Percentiles rank a stretch among this genome's conserved stretches.
phyloP scores from a whole-genome alignment of 2,113 vertebrate genomes.

The Onychostoma macrolepis region DNA sequence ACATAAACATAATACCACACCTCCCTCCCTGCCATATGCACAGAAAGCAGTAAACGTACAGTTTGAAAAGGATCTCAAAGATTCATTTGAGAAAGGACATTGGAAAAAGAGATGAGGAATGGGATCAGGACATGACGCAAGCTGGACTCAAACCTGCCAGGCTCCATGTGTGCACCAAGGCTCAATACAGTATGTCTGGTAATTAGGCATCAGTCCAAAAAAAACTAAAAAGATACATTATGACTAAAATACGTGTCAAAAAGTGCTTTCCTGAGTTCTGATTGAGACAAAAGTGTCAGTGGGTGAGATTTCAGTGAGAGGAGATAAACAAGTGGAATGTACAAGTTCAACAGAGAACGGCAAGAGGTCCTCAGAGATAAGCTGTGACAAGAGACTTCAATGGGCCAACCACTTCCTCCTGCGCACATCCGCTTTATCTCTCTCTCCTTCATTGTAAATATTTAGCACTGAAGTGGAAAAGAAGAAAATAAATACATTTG shows the following conservation, averaged over 20 bases:
- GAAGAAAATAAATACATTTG: conserved; percentile 9
- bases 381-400: conserved; percentile 65
- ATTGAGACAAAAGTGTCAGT: not conserved
- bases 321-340: conserved; percentile 34
- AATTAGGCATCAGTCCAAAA: not conserved
- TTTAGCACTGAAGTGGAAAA: conserved; percentile 29
- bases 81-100: not conserved
- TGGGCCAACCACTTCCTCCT: conserved; percentile 75
- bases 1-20: conserved; percentile 44
- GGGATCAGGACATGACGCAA: not conserved
- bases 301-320: conserved; percentile 27
- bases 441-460: conserved; percentile 60
- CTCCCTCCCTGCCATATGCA: not conserved
- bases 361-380: conserved; percentile 63
- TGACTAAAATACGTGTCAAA: not conserved
- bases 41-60: not conserved
- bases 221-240: not conserved
- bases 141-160: not conserved
- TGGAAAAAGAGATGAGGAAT: not conserved
- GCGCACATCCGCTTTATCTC: conserved; percentile 67
- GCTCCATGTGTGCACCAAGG: not conserved
- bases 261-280: not conserved
- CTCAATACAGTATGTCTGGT: not conserved
- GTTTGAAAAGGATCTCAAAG: not conserved
- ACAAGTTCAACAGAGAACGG: conserved; percentile 32